Evolutionary conservation across 2,888 invertebrate genomes (phyloP), one percentile per base, ranked within the genome.

Genomic region (Mellilla xanthometata): DNA sequence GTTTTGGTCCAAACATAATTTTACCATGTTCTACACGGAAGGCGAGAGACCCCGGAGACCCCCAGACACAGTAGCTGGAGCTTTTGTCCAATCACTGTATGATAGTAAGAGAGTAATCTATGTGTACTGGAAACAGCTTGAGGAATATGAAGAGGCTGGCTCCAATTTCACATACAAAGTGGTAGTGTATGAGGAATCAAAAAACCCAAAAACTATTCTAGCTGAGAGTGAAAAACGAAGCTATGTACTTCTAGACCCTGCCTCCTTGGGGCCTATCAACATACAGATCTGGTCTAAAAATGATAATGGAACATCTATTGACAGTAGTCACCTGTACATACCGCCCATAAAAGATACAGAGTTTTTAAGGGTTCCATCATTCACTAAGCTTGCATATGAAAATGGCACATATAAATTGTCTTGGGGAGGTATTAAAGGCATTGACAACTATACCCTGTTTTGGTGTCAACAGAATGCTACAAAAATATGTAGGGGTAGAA

Each of bases 51-150:
- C 96, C 1, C 91, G 87, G 10, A 82, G 90, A 22, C 92, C 96
- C 22, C 96, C 96, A 0, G 90, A 90, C 36, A 92, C 93, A 2
- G 92, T 93, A 52, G 85, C 92, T 9, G 96, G 96, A 27, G 94
- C 94, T 64, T 96, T 96, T 72, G 92, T 94, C 72, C 90, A 93
- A 54, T 80, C 83, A 80, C 75, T 75, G 38, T 90, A 76, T 62
- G 82, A 89, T 11, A 76, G 81, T 26, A 89, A 90, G 48, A 87
- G 94, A 52, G 91, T 93, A 39, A 85, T 95, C 28, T 92, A 93
- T 70, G 82, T 96, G 12, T 96, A 96, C 73, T 97, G 96, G 96
- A 93, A 95, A 68, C 91, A 93, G 54, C 90, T 96, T 36, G 91
- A 92, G 11, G 90, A 91, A 30, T 91, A 91, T 67, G 90, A 93